A percentile compares a stretch with the other conserved stretches of the same genome.
Evolutionary conservation across 2,797 vertebrate genomes (phyloP).

Genomic region (Parauchenoglanis ngamensis): DNA sequence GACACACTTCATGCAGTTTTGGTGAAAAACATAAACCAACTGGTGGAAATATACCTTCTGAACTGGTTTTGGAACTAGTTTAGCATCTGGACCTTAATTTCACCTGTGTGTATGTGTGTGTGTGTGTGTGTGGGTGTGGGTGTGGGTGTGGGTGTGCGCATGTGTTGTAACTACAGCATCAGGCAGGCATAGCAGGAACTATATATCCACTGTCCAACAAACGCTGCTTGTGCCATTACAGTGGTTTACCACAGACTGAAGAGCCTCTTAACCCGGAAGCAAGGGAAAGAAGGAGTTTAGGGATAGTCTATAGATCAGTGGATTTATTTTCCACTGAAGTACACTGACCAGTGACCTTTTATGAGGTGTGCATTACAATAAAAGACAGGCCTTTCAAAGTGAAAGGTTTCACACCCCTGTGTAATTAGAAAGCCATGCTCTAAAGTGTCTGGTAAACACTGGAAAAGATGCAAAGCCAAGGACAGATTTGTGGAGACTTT

Average conservation of each 20-base stretch:
- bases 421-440: constrained; percentile 57
- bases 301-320: constrained; percentile 34
- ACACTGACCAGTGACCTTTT: constrained; percentile 63
- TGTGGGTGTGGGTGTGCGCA: background rate
- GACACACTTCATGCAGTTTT: constrained; percentile 32
- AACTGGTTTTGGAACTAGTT: background rate
- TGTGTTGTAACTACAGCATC: background rate
- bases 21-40: constrained; percentile 41
- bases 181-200: background rate
- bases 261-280: background rate
- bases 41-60: background rate
- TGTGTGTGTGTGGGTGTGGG: background rate
- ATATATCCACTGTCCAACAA: background rate
- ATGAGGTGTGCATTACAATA: constrained; percentile 62
- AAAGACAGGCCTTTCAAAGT: constrained; percentile 39
- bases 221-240: background rate
- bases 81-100: background rate
- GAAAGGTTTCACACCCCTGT: constrained; percentile 56
- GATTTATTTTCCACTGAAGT: constrained; percentile 65
- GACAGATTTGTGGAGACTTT: constrained; percentile 68
- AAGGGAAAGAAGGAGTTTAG: background rate
- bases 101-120: background rate
- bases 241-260: constrained; percentile 1
- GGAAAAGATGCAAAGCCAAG: constrained; percentile 56
- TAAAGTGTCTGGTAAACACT: constrained; percentile 58